Percentiles rank a stretch among this genome's conserved stretches.
Evolutionary conservation across 2,113 vertebrate species (phyloP).

Genomic region (Calonectris borealis): DNA sequence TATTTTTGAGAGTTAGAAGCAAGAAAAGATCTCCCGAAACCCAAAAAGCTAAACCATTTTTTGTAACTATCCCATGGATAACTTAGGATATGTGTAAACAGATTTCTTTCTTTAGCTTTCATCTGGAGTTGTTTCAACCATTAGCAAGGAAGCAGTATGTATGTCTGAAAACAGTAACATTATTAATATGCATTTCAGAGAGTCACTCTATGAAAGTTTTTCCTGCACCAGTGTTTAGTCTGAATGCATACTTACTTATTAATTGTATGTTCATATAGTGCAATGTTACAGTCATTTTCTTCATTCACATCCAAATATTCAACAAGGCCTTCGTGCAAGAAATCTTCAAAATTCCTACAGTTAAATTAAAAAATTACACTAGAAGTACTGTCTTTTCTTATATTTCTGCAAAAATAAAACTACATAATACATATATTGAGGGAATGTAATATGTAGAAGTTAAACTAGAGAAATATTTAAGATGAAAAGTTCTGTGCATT

Average conservation of each 20-base stretch:
- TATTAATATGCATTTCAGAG: neutral
- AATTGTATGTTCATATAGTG: constrained; percentile 94
- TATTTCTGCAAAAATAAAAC: neutral
- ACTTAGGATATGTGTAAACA: neutral
- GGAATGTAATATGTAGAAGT: neutral
- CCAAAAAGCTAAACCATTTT: neutral
- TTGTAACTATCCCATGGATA: neutral
- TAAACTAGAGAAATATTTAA: neutral
- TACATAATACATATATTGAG: neutral
- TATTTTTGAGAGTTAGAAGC: neutral
- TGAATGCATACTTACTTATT: constrained; percentile 81
- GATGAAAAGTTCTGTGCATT: neutral
- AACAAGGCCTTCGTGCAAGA: constrained; percentile 94
- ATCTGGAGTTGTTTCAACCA: neutral
- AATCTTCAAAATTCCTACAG: constrained; percentile 95
- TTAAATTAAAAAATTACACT: neutral
- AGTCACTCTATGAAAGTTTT: neutral
- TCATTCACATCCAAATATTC: constrained; percentile 99
- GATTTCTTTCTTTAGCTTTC: neutral
- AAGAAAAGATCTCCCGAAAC: neutral
- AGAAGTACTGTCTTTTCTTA: neutral
- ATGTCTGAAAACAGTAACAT: neutral
- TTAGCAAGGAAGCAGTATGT: neutral
- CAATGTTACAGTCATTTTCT: constrained; percentile 97
- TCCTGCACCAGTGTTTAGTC: neutral